Evolutionary conservation across 1,140 invertebrate species (phyloP).

Genomic region (Cyclargus thomasi): DNA sequence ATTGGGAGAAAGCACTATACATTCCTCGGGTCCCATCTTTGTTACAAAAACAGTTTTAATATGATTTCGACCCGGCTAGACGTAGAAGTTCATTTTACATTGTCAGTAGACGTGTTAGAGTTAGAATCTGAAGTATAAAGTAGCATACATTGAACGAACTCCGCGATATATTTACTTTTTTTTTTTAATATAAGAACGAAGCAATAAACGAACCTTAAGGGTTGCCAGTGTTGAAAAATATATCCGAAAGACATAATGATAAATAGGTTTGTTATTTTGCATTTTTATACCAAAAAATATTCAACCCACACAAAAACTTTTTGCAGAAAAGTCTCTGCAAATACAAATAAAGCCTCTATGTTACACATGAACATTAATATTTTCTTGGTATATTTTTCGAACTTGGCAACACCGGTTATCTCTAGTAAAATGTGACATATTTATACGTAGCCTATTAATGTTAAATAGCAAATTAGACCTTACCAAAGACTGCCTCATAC

Average conservation of each 20-base stretch:
- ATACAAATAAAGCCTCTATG: too few relatives aligned
- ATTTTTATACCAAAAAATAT: too few relatives aligned
- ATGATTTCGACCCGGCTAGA: background rate
- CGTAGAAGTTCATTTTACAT: background rate
- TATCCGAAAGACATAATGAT: background rate
- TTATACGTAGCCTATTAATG: slow-evolving; percentile 12
- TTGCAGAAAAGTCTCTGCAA: too few relatives aligned
- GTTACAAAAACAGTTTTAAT: background rate
- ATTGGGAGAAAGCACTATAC: background rate
- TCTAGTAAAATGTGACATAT: background rate
- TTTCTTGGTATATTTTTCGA: background rate
- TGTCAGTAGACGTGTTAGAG: background rate
- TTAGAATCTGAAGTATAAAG: background rate
- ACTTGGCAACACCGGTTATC: background rate
- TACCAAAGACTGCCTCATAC: slow-evolving; percentile 35
- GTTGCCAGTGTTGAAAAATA: background rate
- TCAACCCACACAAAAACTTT: too few relatives aligned
- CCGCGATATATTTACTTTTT: background rate
- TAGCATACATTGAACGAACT: background rate
- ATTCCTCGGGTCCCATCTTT: background rate
- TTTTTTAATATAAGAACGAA: background rate
- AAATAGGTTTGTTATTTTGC: too few relatives aligned
- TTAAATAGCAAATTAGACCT: slow-evolving; percentile 25
- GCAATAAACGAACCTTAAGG: background rate
- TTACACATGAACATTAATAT: too few relatives aligned